Conservation (phyloP, 2,113 vertebrate species). For the Leptobrachium ailaonicum region DNA sequence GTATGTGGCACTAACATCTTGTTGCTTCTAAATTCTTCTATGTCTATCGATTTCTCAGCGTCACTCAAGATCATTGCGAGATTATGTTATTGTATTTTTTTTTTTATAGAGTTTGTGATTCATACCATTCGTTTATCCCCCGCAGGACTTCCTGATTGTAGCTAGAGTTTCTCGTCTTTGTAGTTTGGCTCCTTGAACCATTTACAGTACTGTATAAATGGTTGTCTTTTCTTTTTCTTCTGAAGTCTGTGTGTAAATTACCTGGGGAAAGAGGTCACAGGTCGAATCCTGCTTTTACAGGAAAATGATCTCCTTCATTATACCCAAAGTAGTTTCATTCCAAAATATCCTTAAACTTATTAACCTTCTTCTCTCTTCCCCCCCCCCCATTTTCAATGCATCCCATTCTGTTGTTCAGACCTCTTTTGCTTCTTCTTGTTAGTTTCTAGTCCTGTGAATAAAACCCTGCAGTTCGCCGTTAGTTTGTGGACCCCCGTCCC, state of each 20-base stretch:
- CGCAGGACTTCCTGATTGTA: conserved; percentile 73
- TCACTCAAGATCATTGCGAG: too few species aligned
- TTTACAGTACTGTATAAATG: conserved; percentile 60
- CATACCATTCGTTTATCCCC: conserved; percentile 65
- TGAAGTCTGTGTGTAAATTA: conserved; percentile 56
- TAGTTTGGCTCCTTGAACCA: conserved; percentile 70
- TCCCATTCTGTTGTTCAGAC: conserved; percentile 29
- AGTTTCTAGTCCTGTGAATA: conserved; percentile 53
- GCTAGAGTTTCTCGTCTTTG: conserved; percentile 75
- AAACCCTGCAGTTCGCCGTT: conserved; percentile 37
- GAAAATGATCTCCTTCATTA: conserved; percentile 60
- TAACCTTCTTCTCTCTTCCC: conserved; percentile 42
- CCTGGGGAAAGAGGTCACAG: conserved; percentile 57
- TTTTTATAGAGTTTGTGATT: neutral
- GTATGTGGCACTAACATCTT: too few species aligned
- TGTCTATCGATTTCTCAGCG: too few species aligned
- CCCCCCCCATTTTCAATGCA: conserved; percentile 34
- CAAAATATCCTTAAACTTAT: conserved; percentile 55
- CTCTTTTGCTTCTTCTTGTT: conserved; percentile 43
- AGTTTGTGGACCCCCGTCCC: conserved; percentile 52
- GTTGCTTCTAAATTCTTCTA: too few species aligned
- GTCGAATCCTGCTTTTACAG: conserved; percentile 59
- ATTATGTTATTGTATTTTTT: too few species aligned
- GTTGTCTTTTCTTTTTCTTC: conserved; percentile 51
- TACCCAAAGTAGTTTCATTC: conserved; percentile 55